Percentiles rank a stretch among this genome's conserved stretches.
Evolutionary conservation across 2,797 vertebrate species (phyloP).

Genomic region (Falco concolor): DNA sequence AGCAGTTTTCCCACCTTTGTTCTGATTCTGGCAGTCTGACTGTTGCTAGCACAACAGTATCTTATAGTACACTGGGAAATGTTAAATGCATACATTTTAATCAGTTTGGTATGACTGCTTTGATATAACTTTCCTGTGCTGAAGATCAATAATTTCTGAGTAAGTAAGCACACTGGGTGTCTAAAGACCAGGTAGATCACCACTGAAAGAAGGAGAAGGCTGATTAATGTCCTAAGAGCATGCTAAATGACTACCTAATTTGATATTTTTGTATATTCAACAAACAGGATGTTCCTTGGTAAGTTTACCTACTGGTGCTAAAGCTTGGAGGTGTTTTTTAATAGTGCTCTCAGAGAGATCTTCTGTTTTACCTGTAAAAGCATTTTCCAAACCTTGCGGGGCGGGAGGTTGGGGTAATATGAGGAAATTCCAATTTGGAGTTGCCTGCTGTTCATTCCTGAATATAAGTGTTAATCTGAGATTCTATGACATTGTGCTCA

Average conservation of each 20-base stretch:
- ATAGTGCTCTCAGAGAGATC: background rate
- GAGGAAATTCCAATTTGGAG: background rate
- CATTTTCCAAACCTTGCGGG: background rate
- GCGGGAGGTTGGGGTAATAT: accelerated
- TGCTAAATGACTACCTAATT: background rate
- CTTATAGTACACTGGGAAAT: background rate
- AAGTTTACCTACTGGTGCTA: background rate
- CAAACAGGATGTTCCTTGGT: background rate
- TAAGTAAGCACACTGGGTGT: background rate
- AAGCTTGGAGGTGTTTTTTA: background rate
- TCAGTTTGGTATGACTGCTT: background rate
- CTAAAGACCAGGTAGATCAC: background rate
- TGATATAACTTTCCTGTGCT: background rate
- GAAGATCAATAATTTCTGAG: background rate
- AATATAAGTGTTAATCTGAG: background rate
- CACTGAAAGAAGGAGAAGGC: background rate
- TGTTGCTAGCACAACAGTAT: background rate
- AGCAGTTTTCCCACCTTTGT: background rate
- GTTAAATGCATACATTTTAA: background rate
- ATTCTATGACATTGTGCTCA: background rate
- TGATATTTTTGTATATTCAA: background rate
- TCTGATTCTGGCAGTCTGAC: background rate
- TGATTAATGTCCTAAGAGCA: background rate
- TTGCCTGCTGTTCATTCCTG: background rate
- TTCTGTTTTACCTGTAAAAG: background rate